A percentile compares a stretch with the other conserved stretches of the same genome.
Conservation (phyloP, 2,888 invertebrate species). For the Amitus sp. region DNA sequence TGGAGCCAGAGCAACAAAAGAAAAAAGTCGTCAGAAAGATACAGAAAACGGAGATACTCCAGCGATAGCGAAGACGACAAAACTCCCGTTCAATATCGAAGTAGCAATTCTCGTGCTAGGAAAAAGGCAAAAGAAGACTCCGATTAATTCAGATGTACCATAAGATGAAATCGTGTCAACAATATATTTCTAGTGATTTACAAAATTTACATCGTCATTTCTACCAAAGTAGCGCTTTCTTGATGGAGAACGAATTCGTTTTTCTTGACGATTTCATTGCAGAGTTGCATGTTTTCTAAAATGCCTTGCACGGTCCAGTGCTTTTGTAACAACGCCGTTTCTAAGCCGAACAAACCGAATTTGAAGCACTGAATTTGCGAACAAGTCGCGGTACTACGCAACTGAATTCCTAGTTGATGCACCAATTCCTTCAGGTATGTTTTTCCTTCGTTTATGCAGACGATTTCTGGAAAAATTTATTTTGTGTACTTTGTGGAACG, state of each 20-base stretch:
- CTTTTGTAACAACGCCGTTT: constrained; percentile 81
- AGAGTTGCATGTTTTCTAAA: constrained; percentile 72
- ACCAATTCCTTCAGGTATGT: constrained; percentile 80
- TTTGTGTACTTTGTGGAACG: too few species aligned
- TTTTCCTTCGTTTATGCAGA: constrained; percentile 87
- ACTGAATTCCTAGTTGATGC: constrained; percentile 82
- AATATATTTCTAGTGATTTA: too few species aligned
- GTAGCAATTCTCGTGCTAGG: constrained; percentile 34
- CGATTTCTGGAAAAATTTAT: constrained; percentile 80
- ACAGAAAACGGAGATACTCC: neutral
- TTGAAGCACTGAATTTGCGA: constrained; percentile 82
- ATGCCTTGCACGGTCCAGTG: constrained; percentile 83
- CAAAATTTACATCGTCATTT: neutral
- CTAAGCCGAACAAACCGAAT: constrained; percentile 82
- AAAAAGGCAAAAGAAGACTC: constrained; percentile 31
- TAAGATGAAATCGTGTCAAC: neutral
- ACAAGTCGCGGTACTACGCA: constrained; percentile 85
- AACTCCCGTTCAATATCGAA: constrained; percentile 44
- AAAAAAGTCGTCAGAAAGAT: neutral
- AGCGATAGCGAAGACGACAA: constrained; percentile 40
- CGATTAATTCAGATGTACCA: too few species aligned
- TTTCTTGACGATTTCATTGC: constrained; percentile 68
- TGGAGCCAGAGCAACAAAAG: neutral
- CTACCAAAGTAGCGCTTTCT: constrained; percentile 39
- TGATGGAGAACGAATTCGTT: constrained; percentile 67